A percentile compares a stretch with the other conserved stretches of the same genome.
phyloP scores from a whole-genome alignment of 2,113 vertebrate species.

The Spilogale gracilis region DNA sequence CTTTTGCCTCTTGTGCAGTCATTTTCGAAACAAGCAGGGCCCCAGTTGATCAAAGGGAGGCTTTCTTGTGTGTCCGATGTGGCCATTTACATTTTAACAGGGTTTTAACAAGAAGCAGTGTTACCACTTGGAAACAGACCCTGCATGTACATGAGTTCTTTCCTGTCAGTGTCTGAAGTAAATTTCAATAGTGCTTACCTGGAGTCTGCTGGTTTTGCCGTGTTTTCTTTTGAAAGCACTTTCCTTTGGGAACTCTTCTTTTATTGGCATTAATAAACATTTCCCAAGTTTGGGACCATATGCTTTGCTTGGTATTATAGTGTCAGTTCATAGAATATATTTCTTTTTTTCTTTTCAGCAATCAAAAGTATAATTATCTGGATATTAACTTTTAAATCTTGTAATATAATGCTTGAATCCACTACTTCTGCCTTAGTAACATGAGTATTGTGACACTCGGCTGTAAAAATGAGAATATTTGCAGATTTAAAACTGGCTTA shows the following conservation, averaged over 20 bases:
- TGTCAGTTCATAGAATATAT: not conserved
- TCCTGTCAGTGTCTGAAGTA: not conserved
- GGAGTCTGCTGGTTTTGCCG: not conserved
- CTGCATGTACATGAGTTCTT: not conserved
- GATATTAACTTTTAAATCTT: constrained; percentile 60
- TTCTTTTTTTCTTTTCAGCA: constrained; percentile 11
- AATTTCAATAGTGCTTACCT: not conserved
- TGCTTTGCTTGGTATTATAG: not conserved
- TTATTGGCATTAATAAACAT: constrained; percentile 31
- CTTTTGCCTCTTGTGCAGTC: not conserved
- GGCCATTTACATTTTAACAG: not conserved
- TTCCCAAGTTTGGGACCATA: not conserved
- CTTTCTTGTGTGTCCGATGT: not conserved
- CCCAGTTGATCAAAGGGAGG: not conserved
- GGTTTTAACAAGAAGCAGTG: not conserved
- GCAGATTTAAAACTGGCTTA: constrained; percentile 43
- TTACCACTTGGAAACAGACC: not conserved
- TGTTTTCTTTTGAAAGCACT: constrained; percentile 40
- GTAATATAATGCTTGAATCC: constrained; percentile 13
- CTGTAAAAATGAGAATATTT: constrained; percentile 54
- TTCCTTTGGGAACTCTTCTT: constrained; percentile 30
- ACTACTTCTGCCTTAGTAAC: constrained; percentile 50
- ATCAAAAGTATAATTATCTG: constrained; percentile 41
- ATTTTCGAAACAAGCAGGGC: not conserved
- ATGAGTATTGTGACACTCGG: not conserved